Evolutionary conservation across 2,888 invertebrate genomes (phyloP), one percentile per base, ranked within the genome.

Genomic region (Apomyelois bistriatella): DNA sequence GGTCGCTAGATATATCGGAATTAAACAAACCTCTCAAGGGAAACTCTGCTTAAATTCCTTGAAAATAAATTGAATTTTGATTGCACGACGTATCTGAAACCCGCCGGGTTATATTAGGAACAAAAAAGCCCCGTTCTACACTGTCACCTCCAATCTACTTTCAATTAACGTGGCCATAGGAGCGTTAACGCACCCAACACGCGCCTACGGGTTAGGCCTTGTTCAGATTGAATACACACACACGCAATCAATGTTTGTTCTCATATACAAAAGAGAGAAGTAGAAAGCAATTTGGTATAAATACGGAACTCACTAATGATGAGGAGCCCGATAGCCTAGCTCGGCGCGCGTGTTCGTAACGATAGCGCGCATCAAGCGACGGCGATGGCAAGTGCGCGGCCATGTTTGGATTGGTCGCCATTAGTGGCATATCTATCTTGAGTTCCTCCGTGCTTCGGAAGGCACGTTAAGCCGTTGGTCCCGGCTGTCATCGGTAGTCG

Each of bases 81-180:
- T 1, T 40, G 38, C n/a, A 30, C 10, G 12, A 22, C 3, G 16
- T 40, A 13, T 10, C 8, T 9, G 10, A 10, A 36, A 42, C 36
- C 42, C 52, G 42, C 35, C 52, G 52, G 43, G 36, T 52, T 42
- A 43, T 52, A 43, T 52, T 36, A 43, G 43, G 43, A 52, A 52
- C 52, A 52, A 52, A 52, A 52, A 52, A 50, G 37, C 43, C 43
- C 5, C 52, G 81, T 86, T 85, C 82, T 85, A 85, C 87, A 84
- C 52, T 52, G 52, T 52, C 88, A 86, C 88, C 88, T 86, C 85
- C 84, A 83, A 87, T 87, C 88, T 86, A 79, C 74, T 86, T 88
- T 88, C 88, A 88, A 89, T 89, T 89, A 88, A 88, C 85, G 87
- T 82, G 84, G 73, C 79, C 85, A 84, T 80, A 80, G 79, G 61